Base-by-base conservation (phyloP, 2,888 invertebrate species). In the Lagria hirta region DNA sequence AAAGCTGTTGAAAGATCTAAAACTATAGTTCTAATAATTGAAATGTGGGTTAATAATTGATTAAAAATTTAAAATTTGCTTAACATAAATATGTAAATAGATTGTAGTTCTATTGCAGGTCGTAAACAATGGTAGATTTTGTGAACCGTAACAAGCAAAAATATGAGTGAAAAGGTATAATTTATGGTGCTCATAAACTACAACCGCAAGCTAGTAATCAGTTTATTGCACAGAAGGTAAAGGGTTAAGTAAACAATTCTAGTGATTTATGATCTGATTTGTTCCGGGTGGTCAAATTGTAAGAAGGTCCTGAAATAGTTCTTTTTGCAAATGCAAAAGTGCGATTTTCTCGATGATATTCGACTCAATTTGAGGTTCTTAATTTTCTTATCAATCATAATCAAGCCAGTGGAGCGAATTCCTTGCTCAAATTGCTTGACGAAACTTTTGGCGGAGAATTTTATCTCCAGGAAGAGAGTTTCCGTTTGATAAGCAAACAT, bases 361-460 rank as follows among this genome's bases (percentile, higher is more conserved):
- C 12, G 23, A 28, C n/a, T 37, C 34, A 23, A 28, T 42, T 26
- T 30, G 42, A 49, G 58, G 60, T 60, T 58, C 61, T 61, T 66
- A 64, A 67, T 69, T 68, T 65, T 65, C 65, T 68, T 70, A 71
- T 71, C 71, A 71, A 71, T 71, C 71, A 70, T 70, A 70, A 71
- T 71, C 70, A 70, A 68, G 64, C 64, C 68, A 67, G 63, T 66
- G 66, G 60, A 65, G 68, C 70, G 68, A 62, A 63, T 62, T 67
- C 65, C 64, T 62, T 55, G 59, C 65, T 64, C 66, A 66, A 69
- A 69, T 69, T 68, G 66, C 66, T 64, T 55, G 61, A 62, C 61
- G 65, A 59, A 64, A 66, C 61, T 64, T 68, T 62, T 59, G 29
- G 55, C 53, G 57, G 61, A 56, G 56, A 61, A 63, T 68, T 70